Evolutionary conservation across 2,888 invertebrate species (phyloP).

Genomic region (Harpalus rufipes): DNA sequence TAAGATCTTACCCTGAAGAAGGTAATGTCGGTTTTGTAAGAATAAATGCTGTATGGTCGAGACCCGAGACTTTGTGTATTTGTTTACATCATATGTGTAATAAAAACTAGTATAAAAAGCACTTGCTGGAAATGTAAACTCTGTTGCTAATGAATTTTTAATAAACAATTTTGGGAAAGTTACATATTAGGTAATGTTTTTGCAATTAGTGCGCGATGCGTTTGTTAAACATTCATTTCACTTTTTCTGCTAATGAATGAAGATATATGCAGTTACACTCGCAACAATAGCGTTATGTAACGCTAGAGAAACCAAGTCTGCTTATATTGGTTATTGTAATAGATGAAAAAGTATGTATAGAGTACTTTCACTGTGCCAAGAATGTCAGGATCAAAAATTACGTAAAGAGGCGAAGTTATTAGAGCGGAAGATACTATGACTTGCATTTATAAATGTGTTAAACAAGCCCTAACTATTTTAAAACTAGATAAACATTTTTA

Average conservation of each 20-base stretch:
- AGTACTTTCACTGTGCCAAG: conserved; percentile 3
- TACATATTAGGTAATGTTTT: not conserved
- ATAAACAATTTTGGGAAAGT: not conserved
- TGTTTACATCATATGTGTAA: too few relatives aligned
- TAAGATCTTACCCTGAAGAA: too few relatives aligned
- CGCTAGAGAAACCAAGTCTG: not conserved
- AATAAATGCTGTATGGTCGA: too few relatives aligned
- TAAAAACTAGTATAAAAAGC: not conserved
- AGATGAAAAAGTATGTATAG: not conserved
- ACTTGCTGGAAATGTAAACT: not conserved
- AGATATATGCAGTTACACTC: not conserved
- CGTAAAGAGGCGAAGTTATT: conserved; percentile 36
- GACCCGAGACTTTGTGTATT: too few relatives aligned
- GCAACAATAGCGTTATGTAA: not conserved
- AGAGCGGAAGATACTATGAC: conserved; percentile 40
- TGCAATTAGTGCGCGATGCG: not conserved
- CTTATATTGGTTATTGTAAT: conserved; percentile 6
- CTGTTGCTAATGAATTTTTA: not conserved
- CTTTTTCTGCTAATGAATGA: conserved; percentile 2
- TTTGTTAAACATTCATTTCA: not conserved
- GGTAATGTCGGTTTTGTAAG: too few relatives aligned
- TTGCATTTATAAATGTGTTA: not conserved
- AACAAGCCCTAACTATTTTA: not conserved
- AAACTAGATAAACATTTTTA: too few relatives aligned
- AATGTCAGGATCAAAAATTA: conserved; percentile 62